Evolutionary conservation across 2,888 invertebrate genomes (phyloP).

Genomic region (Microchrysa polita): DNA sequence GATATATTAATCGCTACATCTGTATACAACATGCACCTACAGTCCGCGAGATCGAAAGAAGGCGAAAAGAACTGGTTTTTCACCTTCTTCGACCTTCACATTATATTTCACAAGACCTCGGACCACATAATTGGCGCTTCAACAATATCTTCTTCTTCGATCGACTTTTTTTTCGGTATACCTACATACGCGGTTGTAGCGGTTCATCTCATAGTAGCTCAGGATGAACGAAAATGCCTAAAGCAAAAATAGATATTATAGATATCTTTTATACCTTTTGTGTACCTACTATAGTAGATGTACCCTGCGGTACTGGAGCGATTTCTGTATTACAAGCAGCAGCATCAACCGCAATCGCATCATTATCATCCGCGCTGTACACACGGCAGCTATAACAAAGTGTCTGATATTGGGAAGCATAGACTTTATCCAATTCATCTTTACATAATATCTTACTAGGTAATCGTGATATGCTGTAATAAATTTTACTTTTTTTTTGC

Average conservation of each 20-base stretch:
- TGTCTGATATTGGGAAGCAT: conserved; percentile 1
- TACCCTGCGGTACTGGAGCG: background rate
- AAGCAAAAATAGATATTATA: conserved; percentile 11
- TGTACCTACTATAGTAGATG: no score
- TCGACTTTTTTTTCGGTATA: no score
- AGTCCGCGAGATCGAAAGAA: no score
- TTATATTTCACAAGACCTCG: conserved; percentile 43
- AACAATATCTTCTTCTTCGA: conserved; percentile 26
- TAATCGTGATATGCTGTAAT: conserved; percentile 24
- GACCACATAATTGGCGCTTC: conserved; percentile 30
- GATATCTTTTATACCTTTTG: background rate
- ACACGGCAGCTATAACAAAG: background rate
- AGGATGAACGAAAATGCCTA: background rate
- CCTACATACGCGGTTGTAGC: no score
- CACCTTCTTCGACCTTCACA: conserved; percentile 42
- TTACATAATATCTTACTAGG: conserved; percentile 29
- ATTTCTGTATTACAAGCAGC: background rate
- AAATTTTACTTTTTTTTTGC: background rate
- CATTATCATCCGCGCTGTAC: background rate
- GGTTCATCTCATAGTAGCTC: background rate
- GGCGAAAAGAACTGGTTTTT: conserved; percentile 35
- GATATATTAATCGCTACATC: background rate
- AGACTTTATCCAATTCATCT: conserved; percentile 18
- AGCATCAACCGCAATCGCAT: background rate
- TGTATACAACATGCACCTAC: background rate